Evolutionary conservation across 2,888 invertebrate species (phyloP).

Genomic region (Eupithecia tripunctaria): DNA sequence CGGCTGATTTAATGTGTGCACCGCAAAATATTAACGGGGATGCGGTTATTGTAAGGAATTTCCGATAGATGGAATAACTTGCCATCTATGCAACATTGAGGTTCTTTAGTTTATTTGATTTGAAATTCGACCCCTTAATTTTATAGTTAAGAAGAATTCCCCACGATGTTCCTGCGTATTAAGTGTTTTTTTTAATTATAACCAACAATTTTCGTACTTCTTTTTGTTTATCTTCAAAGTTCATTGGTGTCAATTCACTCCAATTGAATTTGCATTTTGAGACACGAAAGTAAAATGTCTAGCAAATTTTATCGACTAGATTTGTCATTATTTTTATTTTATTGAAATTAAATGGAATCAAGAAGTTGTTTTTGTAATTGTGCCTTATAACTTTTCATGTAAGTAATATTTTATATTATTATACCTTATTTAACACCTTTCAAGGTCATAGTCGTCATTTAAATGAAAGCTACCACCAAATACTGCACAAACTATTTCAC

Average conservation of each 20-base stretch:
- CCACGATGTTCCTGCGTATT: not conserved
- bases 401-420: no score
- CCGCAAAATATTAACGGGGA: slow-evolving; percentile 1
- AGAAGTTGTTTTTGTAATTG: no score
- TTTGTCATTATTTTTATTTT: no score
- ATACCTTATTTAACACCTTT: no score
- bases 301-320: no score
- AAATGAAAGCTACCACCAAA: not conserved
- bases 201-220: not conserved
- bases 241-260: not conserved
- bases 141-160: not conserved
- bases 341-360: no score
- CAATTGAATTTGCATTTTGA: not conserved
- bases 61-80: not conserved
- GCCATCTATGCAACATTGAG: not conserved
- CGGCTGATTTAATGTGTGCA: not conserved
- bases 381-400: no score
- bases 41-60: not conserved
- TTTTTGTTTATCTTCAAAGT: not conserved
- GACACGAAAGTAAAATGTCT: not conserved
- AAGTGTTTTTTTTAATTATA: no score
- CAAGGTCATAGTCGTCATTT: no score
- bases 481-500: not conserved
- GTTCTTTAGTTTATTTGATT: not conserved
- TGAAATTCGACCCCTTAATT: not conserved